Conservation (phyloP, 2,113 vertebrate genomes). For the Cottus gobio region DNA sequence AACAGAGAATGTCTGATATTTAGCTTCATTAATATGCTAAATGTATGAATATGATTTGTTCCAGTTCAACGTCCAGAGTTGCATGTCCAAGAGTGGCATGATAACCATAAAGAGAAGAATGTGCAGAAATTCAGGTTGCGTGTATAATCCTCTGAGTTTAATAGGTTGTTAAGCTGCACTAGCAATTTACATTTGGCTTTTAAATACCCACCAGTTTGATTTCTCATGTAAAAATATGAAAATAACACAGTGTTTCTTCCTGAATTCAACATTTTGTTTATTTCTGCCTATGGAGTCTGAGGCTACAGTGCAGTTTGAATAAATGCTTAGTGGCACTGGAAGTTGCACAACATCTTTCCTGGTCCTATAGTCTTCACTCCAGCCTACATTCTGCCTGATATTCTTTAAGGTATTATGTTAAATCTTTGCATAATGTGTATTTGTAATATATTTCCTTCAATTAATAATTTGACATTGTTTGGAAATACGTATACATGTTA, state of each 20-base stretch:
- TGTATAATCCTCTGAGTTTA: constrained; percentile 69
- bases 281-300: constrained; percentile 3
- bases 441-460: neutral
- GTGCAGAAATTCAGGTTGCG: constrained; percentile 64
- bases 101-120: constrained; percentile 58
- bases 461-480: neutral
- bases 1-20: constrained; percentile 67
- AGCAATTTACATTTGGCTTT: constrained; percentile 57
- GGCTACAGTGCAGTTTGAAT: neutral
- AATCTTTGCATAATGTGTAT: neutral
- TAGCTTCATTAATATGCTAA: constrained; percentile 80
- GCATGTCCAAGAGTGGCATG: constrained; percentile 68
- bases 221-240: constrained; percentile 22
- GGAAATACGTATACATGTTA: neutral
- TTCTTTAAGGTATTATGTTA: neutral
- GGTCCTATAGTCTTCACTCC: neutral
- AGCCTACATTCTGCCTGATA: neutral
- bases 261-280: neutral
- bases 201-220: constrained; percentile 41
- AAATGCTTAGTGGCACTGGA: neutral
- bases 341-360: neutral
- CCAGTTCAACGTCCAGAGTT: constrained; percentile 68
- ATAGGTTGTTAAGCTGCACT: constrained; percentile 64
- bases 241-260: neutral
- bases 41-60: constrained; percentile 78